Conservation (phyloP, 2,797 vertebrate genomes). For the Botia kubotai region DNA sequence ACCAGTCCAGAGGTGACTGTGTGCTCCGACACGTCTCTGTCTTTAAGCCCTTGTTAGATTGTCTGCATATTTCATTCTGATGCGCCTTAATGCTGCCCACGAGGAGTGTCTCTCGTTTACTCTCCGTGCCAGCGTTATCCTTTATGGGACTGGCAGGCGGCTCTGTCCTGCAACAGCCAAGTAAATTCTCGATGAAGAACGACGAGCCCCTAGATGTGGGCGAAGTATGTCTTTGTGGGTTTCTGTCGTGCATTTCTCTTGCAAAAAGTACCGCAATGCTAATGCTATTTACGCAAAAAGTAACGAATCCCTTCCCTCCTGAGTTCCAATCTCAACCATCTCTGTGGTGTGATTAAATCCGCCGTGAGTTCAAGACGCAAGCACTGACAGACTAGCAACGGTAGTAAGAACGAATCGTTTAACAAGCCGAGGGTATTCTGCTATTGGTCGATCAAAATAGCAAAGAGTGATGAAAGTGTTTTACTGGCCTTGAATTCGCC, state of each 20-base stretch:
- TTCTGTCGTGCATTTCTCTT: constrained; percentile 80
- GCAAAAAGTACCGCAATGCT: background rate
- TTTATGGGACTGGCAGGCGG: constrained; percentile 41
- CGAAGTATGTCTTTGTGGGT: constrained; percentile 70
- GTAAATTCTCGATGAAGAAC: constrained; percentile 92
- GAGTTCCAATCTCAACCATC: constrained; percentile 70
- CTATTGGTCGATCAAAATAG: constrained; percentile 78
- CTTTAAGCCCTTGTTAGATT: constrained; percentile 57
- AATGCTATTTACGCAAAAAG: constrained; percentile 42
- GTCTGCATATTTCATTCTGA: constrained; percentile 58
- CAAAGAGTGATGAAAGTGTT: constrained; percentile 73
- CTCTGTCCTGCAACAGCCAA: constrained; percentile 75
- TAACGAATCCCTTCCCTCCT: constrained; percentile 51
- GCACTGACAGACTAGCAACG: constrained; percentile 66
- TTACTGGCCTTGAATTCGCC: constrained; percentile 59
- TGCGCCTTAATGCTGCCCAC: constrained; percentile 50
- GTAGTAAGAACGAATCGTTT: constrained; percentile 70
- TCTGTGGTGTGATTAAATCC: constrained; percentile 61
- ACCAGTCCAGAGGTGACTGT: constrained; percentile 75
- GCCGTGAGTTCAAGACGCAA: constrained; percentile 66
- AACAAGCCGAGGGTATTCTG: constrained; percentile 69
- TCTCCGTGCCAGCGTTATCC: constrained; percentile 48
- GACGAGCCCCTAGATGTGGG: constrained; percentile 83
- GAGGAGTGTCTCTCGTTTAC: constrained; percentile 48
- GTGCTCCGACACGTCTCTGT: constrained; percentile 64